phyloP scores from a whole-genome alignment of 2,888 invertebrate species.

The Tipula confusa region DNA sequence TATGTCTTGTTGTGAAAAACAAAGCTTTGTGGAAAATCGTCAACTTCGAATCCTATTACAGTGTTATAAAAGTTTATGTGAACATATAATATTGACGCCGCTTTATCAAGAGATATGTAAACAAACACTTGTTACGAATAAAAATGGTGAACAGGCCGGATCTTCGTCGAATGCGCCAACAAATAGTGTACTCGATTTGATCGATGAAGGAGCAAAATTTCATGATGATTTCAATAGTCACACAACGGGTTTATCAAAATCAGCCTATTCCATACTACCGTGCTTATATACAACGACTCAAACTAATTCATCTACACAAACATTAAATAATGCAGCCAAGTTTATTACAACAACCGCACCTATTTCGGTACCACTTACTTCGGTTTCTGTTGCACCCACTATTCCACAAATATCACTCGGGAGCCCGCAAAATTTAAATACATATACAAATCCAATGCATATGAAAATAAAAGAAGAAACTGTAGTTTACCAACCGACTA shows the following conservation, averaged over 20 bases:
- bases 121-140: slow-evolving; percentile 54
- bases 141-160: slow-evolving; percentile 40
- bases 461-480: not conserved
- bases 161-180: slow-evolving; percentile 47
- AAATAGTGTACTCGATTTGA: slow-evolving; percentile 65
- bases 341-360: slow-evolving; percentile 37
- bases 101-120: slow-evolving; percentile 53
- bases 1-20: slow-evolving; percentile 78
- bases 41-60: slow-evolving; percentile 75
- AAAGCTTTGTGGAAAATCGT: slow-evolving; percentile 75
- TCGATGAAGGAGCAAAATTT: slow-evolving; percentile 75
- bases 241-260: slow-evolving; percentile 67
- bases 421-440: not conserved
- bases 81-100: slow-evolving; percentile 70
- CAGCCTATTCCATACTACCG: slow-evolving; percentile 68
- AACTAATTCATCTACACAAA: slow-evolving; percentile 52
- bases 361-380: slow-evolving; percentile 51
- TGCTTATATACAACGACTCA: slow-evolving; percentile 64
- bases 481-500: slow-evolving; percentile 30
- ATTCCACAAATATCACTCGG: not conserved
- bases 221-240: slow-evolving; percentile 70
- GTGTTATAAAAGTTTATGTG: slow-evolving; percentile 85
- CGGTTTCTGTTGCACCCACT: slow-evolving; percentile 41
- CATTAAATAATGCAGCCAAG: slow-evolving; percentile 40
- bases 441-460: not conserved